Base-by-base conservation (phyloP, 2,888 invertebrate genomes). In the Steinernema scapterisci region DNA sequence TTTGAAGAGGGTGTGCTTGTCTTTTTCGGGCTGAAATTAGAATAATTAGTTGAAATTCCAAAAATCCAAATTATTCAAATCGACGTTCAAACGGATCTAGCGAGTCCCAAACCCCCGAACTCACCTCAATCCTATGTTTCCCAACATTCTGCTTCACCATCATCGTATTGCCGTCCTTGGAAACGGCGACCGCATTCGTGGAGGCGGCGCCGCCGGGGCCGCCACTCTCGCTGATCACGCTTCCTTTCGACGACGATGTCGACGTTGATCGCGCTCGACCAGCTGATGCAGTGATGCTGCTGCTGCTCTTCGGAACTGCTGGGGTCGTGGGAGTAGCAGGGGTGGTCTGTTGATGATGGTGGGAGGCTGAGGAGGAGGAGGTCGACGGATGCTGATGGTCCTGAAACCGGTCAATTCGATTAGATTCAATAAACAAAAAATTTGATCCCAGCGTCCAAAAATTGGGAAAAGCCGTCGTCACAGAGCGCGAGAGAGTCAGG, bases 171-270 rank as follows among this genome's bases (percentile, higher is more conserved):
- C 13, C 48, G 6, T 48, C 13, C 3, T 13, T 48, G 5, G 9
- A 38, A 5, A 48, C 45, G 16, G 7, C 16, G 11, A 27, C 63
- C 27, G 63, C 63, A 27, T 27, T 16, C 63, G 21, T 54, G 23
- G 54, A 13, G 2, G 54, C 54, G 23, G 54, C 21, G 31, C 16
- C 7, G 27, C 11, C 63, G 63, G 16, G 27, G 63, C 27, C 63
- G 23, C 63, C 63, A 27, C 63, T 63, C 63, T 63, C 63, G 31
- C 63, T 63, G 27, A 63, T 63, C 63, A 38, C 63, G 19, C 63
- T 63, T 63, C 63, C 63, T 63, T 63, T 63, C 27, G 63, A 63
- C 63, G 63, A 63, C 63, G 54, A 54, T 5, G 63, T 63, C 63
- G 63, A 63, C 63, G 63, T 63, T 13, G 63, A 63, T 16, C 63